phyloP scores from a whole-genome alignment of 2,113 vertebrate species.

The Leptosomus discolor region DNA sequence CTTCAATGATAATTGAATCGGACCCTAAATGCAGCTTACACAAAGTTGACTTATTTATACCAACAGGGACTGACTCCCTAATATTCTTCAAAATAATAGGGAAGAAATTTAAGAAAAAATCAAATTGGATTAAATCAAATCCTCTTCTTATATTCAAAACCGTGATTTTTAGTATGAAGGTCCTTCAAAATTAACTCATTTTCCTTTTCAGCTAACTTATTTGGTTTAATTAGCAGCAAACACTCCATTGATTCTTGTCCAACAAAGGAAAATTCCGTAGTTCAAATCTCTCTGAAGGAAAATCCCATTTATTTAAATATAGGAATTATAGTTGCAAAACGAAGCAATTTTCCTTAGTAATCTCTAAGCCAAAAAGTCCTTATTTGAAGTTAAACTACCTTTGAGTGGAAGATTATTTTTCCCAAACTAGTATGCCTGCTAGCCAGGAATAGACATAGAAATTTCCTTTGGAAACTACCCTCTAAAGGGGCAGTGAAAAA shows the following conservation, averaged over 20 bases:
- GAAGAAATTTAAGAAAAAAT: not conserved
- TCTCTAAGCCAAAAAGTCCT: constrained; percentile 14
- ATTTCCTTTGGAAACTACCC: constrained; percentile 50
- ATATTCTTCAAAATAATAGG: not conserved
- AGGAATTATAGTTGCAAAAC: constrained; percentile 31
- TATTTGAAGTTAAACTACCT: constrained; percentile 49
- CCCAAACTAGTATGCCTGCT: not conserved
- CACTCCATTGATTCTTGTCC: not conserved
- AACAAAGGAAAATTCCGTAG: constrained; percentile 59
- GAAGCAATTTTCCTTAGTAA: constrained; percentile 39
- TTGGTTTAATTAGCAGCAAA: constrained; percentile 52
- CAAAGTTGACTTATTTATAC: not conserved
- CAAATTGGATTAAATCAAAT: not conserved
- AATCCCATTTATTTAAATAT: constrained; percentile 48
- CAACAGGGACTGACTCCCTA: not conserved
- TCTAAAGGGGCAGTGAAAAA: not conserved
- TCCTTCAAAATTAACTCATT: not conserved
- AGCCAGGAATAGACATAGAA: constrained; percentile 36
- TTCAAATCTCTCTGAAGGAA: constrained; percentile 45
- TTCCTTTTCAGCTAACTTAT: not conserved
- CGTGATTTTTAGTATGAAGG: not conserved
- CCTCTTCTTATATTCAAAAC: not conserved
- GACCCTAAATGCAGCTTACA: not conserved
- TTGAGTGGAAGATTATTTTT: constrained; percentile 56
- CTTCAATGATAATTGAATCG: not conserved